Percentiles rank a stretch among this genome's conserved stretches.
Evolutionary conservation across 2,888 invertebrate genomes (phyloP).

Genomic region (Serripes groenlandicus): DNA sequence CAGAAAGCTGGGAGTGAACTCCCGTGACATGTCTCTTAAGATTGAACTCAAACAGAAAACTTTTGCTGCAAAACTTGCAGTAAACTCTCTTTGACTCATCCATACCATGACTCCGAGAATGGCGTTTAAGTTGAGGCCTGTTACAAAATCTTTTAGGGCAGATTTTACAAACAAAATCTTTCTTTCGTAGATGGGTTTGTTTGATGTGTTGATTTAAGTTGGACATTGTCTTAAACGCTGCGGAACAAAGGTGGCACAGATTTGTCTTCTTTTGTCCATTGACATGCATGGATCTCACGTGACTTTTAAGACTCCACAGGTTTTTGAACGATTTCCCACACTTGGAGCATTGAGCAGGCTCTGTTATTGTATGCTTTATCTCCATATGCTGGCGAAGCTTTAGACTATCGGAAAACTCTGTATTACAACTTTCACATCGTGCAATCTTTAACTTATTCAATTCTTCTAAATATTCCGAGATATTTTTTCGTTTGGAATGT

Average conservation of each 20-base stretch:
- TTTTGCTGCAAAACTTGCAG: slow-evolving; percentile 74
- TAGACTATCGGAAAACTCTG: slow-evolving; percentile 58
- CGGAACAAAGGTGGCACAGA: slow-evolving; percentile 72
- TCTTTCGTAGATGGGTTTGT: slow-evolving; percentile 73
- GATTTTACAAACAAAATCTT: slow-evolving; percentile 65
- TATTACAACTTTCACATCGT: slow-evolving; percentile 66
- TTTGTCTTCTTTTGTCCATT: slow-evolving; percentile 44
- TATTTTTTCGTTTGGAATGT: slow-evolving; percentile 59
- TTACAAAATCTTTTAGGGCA: slow-evolving; percentile 75
- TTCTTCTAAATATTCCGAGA: slow-evolving; percentile 68
- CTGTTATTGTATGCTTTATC: slow-evolving; percentile 56
- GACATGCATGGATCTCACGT: slow-evolving; percentile 69
- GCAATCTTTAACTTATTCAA: slow-evolving; percentile 62
- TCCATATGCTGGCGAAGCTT: slow-evolving; percentile 67
- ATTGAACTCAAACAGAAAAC: slow-evolving; percentile 76
- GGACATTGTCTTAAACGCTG: slow-evolving; percentile 71
- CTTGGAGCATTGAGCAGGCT: slow-evolving; percentile 52
- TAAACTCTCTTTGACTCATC: slow-evolving; percentile 65
- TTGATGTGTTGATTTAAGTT: slow-evolving; percentile 76
- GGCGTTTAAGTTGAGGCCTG: slow-evolving; percentile 72
- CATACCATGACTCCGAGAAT: slow-evolving; percentile 70
- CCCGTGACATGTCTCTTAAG: slow-evolving; percentile 73
- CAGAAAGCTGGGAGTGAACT: slow-evolving; percentile 72
- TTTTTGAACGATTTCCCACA: slow-evolving; percentile 73
- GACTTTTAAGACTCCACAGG: slow-evolving; percentile 67